These are phyloP conservation scores for Thunnus maccoyii DNA, from an alignment of 2,113 vertebrate species.

Conservation along the genomic window DNA sequence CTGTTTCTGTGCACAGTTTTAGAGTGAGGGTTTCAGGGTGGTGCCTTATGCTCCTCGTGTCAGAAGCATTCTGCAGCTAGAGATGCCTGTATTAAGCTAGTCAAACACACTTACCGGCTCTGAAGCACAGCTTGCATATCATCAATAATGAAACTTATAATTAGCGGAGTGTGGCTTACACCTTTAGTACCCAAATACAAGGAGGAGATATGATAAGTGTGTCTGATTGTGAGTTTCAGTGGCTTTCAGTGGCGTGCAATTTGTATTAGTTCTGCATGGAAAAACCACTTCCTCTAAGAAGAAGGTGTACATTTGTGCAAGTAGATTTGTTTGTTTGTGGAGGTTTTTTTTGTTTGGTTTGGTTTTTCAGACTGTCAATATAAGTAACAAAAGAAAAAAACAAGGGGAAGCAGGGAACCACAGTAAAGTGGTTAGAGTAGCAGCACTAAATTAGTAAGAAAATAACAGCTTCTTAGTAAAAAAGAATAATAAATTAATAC, in stretches of 20 bases:
- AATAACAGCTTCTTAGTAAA: not conserved
- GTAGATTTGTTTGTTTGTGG: not conserved
- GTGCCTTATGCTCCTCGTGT: constrained; percentile 10
- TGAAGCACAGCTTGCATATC: constrained; percentile 46
- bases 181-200: constrained; percentile 19
- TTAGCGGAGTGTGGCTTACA: constrained; percentile 40
- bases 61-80: constrained; percentile 13
- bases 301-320: not conserved
- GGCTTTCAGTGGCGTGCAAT: not conserved
- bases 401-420: not conserved
- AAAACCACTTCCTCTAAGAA: not conserved
- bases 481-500: not conserved
- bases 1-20: not conserved
- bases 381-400: not conserved
- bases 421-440: not conserved
- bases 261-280: not conserved
- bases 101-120: constrained; percentile 48
- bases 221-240: not conserved
- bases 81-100: constrained; percentile 22
- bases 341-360: no score
- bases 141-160: constrained; percentile 56
- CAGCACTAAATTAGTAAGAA: not conserved
- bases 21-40: not conserved
- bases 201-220: not conserved
- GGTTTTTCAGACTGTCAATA: not conserved